These are phyloP conservation scores for Bedellia somnulentella DNA, from an alignment of 2,888 invertebrate species.

Conservation along the genomic window DNA sequence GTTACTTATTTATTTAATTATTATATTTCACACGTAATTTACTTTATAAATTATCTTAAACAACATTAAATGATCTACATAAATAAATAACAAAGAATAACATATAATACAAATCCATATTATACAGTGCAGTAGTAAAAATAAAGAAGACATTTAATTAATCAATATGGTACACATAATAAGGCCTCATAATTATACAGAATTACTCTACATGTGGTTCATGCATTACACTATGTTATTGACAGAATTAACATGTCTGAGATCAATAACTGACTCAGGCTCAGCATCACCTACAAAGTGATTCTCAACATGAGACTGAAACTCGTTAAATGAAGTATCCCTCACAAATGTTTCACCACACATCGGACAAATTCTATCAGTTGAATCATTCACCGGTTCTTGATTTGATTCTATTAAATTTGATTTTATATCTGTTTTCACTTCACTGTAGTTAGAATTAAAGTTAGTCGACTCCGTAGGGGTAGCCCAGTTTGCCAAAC, in stretches of 20 bases:
- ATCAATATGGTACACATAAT: too few relatives aligned
- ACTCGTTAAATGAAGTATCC: conserved; percentile 62
- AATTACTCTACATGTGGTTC: too few relatives aligned
- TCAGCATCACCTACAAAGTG: conserved; percentile 70
- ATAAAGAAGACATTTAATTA: too few relatives aligned
- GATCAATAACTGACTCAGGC: conserved; percentile 49
- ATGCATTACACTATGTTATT: too few relatives aligned
- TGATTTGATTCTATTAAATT: conserved; percentile 15
- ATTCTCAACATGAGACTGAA: conserved; percentile 74
- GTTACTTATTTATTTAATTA: too few relatives aligned
- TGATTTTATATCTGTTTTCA: conserved; percentile 31
- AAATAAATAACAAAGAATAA: too few relatives aligned
- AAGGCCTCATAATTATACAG: too few relatives aligned
- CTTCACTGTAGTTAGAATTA: conserved; percentile 33
- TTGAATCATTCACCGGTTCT: conserved; percentile 16
- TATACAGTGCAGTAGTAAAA: too few relatives aligned
- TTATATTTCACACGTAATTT: too few relatives aligned
- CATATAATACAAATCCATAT: too few relatives aligned
- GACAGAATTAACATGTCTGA: conserved; percentile 24
- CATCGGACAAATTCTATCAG: conserved; percentile 72
- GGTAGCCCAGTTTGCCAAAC: conserved; percentile 47
- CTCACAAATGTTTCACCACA: conserved; percentile 67
- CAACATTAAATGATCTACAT: too few relatives aligned
- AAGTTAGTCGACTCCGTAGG: conserved; percentile 41
- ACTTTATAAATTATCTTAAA: too few relatives aligned